These are phyloP conservation scores for Trimorus sp. DNA, from an alignment of 2,888 invertebrate species.

Conservation along the genomic window DNA sequence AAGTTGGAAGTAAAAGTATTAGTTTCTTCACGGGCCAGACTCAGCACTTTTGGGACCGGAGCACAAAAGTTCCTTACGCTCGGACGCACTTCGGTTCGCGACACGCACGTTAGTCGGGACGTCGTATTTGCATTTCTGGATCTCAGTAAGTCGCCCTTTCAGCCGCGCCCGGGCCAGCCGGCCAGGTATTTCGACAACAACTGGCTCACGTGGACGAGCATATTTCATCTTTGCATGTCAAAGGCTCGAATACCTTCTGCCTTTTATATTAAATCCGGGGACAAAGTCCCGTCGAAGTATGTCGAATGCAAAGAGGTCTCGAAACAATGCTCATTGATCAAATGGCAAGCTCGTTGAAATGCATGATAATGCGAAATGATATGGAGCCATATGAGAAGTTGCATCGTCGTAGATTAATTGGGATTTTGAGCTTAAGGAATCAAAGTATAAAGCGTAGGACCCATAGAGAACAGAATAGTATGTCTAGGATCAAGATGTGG, in stretches of 20 bases:
- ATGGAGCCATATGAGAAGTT: too few relatives aligned
- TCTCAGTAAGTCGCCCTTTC: conserved; percentile 47
- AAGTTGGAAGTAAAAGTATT: conserved; percentile 40
- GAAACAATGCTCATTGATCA: conserved; percentile 17
- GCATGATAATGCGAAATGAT: too few relatives aligned
- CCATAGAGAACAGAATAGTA: too few relatives aligned
- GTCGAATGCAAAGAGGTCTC: not conserved
- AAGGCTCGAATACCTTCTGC: conserved; percentile 74
- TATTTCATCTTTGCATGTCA: conserved; percentile 77
- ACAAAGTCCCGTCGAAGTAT: conserved; percentile 63
- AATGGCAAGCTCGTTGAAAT: conserved; percentile 9
- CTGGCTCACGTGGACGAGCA: conserved; percentile 68
- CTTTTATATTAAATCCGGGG: conserved; percentile 78
- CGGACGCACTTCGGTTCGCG: conserved; percentile 18
- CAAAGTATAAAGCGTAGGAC: too few relatives aligned
- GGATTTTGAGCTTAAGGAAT: too few relatives aligned
- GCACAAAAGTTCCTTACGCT: conserved; percentile 36
- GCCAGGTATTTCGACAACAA: conserved; percentile 68
- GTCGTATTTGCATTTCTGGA: conserved; percentile 46
- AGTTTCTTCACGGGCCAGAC: conserved; percentile 19
- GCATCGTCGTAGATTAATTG: too few relatives aligned
- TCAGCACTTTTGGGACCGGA: too few relatives aligned
- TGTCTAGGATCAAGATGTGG: too few relatives aligned
- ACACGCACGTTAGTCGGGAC: conserved; percentile 32
- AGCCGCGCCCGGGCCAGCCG: conserved; percentile 60